A percentile compares a stretch with the other conserved stretches of the same genome.
These are phyloP conservation scores for Campaea margaritaria DNA, from an alignment of 2,888 invertebrate genomes.

Conservation along the genomic window DNA sequence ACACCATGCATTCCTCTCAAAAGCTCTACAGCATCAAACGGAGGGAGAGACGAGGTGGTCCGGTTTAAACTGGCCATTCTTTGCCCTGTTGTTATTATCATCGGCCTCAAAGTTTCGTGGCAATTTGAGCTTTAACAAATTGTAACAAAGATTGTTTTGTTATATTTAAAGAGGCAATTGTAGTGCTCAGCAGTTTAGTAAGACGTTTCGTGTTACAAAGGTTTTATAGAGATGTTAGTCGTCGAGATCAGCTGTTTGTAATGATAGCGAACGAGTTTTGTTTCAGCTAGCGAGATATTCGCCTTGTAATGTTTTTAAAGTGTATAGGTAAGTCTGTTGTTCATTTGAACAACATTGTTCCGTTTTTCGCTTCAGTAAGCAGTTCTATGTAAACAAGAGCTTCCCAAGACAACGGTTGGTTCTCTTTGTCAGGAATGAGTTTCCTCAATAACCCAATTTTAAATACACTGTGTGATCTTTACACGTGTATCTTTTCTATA, in stretches of 20 bases:
- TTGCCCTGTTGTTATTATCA: slow-evolving; percentile 79
- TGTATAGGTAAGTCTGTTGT: neutral
- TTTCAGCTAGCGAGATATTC: slow-evolving; percentile 26
- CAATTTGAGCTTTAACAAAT: slow-evolving; percentile 64
- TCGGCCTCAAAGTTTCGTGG: slow-evolving; percentile 60
- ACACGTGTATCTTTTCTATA: too few relatives aligned
- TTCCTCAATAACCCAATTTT: neutral
- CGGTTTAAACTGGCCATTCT: slow-evolving; percentile 67
- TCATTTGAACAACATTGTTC: slow-evolving; percentile 5
- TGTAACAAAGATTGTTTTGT: slow-evolving; percentile 53
- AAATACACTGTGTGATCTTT: too few relatives aligned
- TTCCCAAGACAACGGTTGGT: neutral
- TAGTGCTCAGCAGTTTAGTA: slow-evolving; percentile 69
- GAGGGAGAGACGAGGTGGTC: slow-evolving; percentile 47
- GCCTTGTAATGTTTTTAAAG: slow-evolving; percentile 15
- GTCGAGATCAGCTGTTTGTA: slow-evolving; percentile 65
- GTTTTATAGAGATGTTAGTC: slow-evolving; percentile 66
- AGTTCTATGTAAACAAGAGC: slow-evolving; percentile 12
- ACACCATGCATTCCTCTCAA: slow-evolving; percentile 36
- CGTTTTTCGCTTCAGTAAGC: slow-evolving; percentile 6
- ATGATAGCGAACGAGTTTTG: slow-evolving; percentile 42
- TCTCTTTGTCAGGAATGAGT: neutral
- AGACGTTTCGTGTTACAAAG: slow-evolving; percentile 72
- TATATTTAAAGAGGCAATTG: slow-evolving; percentile 45
- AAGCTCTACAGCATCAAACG: slow-evolving; percentile 42